These are phyloP conservation scores for Spodoptera littoralis DNA, from an alignment of 2,888 invertebrate genomes.

Conservation along the genomic window DNA sequence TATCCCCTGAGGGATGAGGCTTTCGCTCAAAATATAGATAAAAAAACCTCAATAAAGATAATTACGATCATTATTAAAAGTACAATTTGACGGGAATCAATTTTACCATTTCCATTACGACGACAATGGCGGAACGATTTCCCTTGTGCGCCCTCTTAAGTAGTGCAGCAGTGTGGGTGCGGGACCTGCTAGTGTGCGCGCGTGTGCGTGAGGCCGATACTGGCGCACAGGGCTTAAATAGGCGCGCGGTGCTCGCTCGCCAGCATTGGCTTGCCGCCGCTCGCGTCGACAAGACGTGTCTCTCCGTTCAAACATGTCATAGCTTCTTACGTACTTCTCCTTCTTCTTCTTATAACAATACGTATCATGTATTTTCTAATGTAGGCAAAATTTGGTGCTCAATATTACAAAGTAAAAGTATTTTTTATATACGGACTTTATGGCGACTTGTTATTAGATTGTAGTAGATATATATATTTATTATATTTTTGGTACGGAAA, in stretches of 20 bases:
- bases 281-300: constrained; percentile 72
- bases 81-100: constrained; percentile 83
- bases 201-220: constrained; percentile 56
- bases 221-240: constrained; percentile 71
- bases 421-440: constrained; percentile 82
- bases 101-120: constrained; percentile 81
- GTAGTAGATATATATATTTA: constrained; percentile 51
- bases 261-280: constrained; percentile 78
- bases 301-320: constrained; percentile 75
- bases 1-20: constrained; percentile 43
- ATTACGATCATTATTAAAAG: constrained; percentile 83
- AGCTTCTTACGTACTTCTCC: constrained; percentile 70
- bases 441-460: constrained; percentile 75
- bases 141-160: constrained; percentile 80
- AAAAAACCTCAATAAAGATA: constrained; percentile 74
- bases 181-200: constrained; percentile 30
- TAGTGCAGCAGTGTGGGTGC: constrained; percentile 60
- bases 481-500: constrained; percentile 62
- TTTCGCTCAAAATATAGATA: constrained; percentile 48
- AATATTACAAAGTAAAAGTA: constrained; percentile 74
- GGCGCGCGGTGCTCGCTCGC: constrained; percentile 41
- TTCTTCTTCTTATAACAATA: constrained; percentile 78
- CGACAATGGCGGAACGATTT: constrained; percentile 84
- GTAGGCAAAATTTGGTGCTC: constrained; percentile 84
- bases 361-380: constrained; percentile 85